Evolutionary conservation across 2,113 vertebrate species (phyloP), one percentile per base, ranked within the genome.

Genomic region (Meles meles): DNA sequence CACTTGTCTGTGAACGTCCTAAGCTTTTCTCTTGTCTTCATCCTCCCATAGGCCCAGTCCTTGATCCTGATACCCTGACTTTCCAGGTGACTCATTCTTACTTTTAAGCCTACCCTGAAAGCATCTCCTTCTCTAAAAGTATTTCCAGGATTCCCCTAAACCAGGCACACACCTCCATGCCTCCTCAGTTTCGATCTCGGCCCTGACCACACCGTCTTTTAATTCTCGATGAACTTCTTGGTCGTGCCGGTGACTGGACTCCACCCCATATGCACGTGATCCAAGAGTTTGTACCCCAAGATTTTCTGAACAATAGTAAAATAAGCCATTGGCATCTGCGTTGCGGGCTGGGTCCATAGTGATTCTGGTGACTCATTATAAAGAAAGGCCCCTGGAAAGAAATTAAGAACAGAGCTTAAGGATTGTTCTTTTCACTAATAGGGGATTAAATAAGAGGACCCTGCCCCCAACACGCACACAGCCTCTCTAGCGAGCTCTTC

Each of bases 11-110:
- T 14, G 31, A 85, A 17, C 12, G 21, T 42, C 10, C 34, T 86
- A 52, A 55, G 20, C 15, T 20, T 97, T 84, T 67, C 74, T 84
- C 34, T 67, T 81, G 12, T 15, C 31, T 97, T 84, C 65, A 44
- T 88, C 34, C 59, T 85, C 87, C 77, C 65, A 5, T 74, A 25
- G 25, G 4, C 27, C 83, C 47, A 69, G 11, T 44, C 13, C 29
- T 77, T 85, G 37, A 63, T 39, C 63, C 77, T 44, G 61, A 52
- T 52, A 55, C 18, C n/a, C 74, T 49, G 25, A 55, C 88, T 93
- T 96, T 61, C 21, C 42, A 83, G 88, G 15, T 39, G 80, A 83
- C 27, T 86, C 11, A 18, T 92, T 71, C 42, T 79, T 65, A 29
- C 83, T 74, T 79, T 74, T 31, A 88, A 95, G n/a, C 7, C 31